Evolutionary conservation across 2,888 invertebrate species (phyloP), one percentile per base, ranked within the genome.

Genomic region (Acheta domesticus): DNA sequence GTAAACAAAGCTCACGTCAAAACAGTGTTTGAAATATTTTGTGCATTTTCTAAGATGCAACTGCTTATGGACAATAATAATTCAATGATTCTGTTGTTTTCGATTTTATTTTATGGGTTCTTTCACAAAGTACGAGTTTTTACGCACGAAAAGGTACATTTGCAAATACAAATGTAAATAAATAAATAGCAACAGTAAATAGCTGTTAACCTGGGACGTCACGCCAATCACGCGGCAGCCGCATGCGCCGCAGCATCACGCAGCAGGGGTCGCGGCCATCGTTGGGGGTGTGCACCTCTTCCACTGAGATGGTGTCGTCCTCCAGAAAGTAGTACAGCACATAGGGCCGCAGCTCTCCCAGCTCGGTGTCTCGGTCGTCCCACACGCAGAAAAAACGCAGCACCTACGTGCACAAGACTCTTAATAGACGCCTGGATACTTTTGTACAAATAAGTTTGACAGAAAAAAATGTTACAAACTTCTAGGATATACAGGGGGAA

Each of bases 231-330:
- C 93, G 94, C 1, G 94, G 93, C 48, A 96, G 87, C 87, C 93
- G 94, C 78, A 90, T 93, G 86, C 93, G 92, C 84, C 91, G 92
- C 78, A 96, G 88, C 48, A 95, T 87, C 82, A 93, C 86, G 1
- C 93, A 92, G 85, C 92, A 93, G 0, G 94, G 94, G 86, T 95
- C 94, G 82, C 93, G 90, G 0, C 95, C 95, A 82, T 92, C 92
- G 84, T 92, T 93, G 20, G 90, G 89, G 80, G 90, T 90, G 84
- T 92, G 92, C 16, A 93, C 88, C 87, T 95, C 94, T 85, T 93
- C 91, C 1, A 96, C 89, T 79, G 94, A 91, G 78, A 96, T 90
- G 0, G 93, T 94, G 85, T 96, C 94, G 85, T 96, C 95, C 79
- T 92, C 91, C 36, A 96, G 88, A 86, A 93, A 95, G 86, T 95